Conservation (phyloP, 2,888 invertebrate species). For the Exocentrus adspersus region DNA sequence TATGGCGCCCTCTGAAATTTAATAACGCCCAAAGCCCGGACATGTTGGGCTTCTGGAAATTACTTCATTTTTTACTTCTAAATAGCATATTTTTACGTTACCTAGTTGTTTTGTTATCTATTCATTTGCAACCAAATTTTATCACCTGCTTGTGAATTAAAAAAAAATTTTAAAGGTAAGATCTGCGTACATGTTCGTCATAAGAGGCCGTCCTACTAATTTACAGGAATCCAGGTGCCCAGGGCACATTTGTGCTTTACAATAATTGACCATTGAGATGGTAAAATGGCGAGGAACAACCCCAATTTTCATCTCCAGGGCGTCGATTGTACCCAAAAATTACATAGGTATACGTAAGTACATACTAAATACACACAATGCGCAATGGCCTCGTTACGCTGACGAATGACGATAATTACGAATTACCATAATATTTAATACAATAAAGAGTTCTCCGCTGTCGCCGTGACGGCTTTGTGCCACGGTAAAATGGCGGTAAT, state of each 20-base stretch:
- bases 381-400: conserved; percentile 44
- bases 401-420: conserved; percentile 55
- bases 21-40: no score
- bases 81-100: no score
- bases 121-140: no score
- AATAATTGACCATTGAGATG: neutral
- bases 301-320: neutral
- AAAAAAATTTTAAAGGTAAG: no score
- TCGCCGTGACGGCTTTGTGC: conserved; percentile 54
- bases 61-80: no score
- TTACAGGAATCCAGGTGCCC: neutral
- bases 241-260: no score
- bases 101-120: no score
- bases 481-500: conserved; percentile 59
- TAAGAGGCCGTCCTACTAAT: neutral
- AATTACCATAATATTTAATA: conserved; percentile 60
- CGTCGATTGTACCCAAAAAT: conserved; percentile 19
- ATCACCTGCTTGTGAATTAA: no score
- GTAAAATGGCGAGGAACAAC: neutral
- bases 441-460: conserved; percentile 56
- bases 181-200: no score
- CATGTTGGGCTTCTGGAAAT: no score
- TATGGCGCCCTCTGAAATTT: no score
- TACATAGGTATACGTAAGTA: no score
- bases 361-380: conserved; percentile 42